These are phyloP conservation scores for Linnaemya vulpina DNA, from an alignment of 2,888 invertebrate genomes.

Conservation along the genomic window DNA sequence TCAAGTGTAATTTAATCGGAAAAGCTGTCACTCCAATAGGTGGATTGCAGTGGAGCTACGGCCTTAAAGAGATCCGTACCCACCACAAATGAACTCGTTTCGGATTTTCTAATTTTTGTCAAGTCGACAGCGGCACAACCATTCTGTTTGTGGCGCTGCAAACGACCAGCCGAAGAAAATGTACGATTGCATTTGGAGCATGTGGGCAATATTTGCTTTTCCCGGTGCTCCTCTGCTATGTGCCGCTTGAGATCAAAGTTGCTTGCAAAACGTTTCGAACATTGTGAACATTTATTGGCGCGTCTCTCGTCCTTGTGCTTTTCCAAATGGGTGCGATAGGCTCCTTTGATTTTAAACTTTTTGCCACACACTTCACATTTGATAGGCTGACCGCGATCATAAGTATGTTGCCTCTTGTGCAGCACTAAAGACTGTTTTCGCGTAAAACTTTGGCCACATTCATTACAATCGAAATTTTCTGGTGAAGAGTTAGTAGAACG, in stretches of 20 bases:
- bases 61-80: slow-evolving; percentile 83
- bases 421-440: slow-evolving; percentile 84
- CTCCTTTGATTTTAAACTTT: slow-evolving; percentile 82
- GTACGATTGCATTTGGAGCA: slow-evolving; percentile 81
- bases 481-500: slow-evolving; percentile 67
- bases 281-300: slow-evolving; percentile 75
- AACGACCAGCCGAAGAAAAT: slow-evolving; percentile 79
- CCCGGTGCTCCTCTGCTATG: slow-evolving; percentile 79
- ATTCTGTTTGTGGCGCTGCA: slow-evolving; percentile 79
- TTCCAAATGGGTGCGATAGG: slow-evolving; percentile 82
- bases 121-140: slow-evolving; percentile 74
- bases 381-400: slow-evolving; percentile 79
- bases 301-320: slow-evolving; percentile 79
- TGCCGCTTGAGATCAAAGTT: slow-evolving; percentile 81
- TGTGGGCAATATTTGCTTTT: slow-evolving; percentile 76
- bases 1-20: slow-evolving; percentile 79
- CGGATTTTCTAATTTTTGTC: slow-evolving; percentile 70
- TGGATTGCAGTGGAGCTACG: slow-evolving; percentile 83
- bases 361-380: slow-evolving; percentile 82
- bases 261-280: slow-evolving; percentile 77
- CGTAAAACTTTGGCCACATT: slow-evolving; percentile 84
- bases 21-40: slow-evolving; percentile 84
- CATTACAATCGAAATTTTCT: slow-evolving; percentile 75
- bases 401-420: slow-evolving; percentile 84
- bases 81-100: slow-evolving; percentile 75